Base-by-base conservation (phyloP, 2,113 vertebrate species). In the Psittacula cyanocephala region DNA sequence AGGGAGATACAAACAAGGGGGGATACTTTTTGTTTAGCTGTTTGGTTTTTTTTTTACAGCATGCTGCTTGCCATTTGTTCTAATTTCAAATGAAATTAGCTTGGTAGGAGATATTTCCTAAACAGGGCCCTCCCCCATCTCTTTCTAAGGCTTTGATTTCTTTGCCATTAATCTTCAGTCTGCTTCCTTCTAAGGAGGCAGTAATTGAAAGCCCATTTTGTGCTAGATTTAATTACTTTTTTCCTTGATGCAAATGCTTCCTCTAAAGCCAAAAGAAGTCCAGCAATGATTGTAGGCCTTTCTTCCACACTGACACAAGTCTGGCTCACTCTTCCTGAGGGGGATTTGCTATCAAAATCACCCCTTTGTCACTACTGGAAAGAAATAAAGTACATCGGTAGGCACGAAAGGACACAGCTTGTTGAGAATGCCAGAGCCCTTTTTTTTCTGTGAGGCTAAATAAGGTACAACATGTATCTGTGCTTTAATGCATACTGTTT, bases 151-250 rank as follows among this genome's bases (percentile, higher is more conserved):
- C 95, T 96, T 96, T 97, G 93, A 96, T 96, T 96, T 91, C 81
- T 85, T 59, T 74, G 84, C 86, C 77, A 94, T 92, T 95, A 96
- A 93, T 96, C 93, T 96, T 75, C 52, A 84, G 81, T 17, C 81
- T 62, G 88, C 86, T 94, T 96, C 91, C 95, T 96, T 76, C 94
- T 89, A 88, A 91, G 64, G 88, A 96, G 88, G 88, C 39, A 1
- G 71, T 93, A 97, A 97, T 92, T 96, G 94, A 95, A 96, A 97
- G 92, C 81, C 91, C 72, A 91, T 84, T 79, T 90, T 82, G 46
- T 71, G 60, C 12, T 20, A 81, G 50, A 95, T 88, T 94, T 83
- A 79, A 95, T 92, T 94, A 93, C 95, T 79, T 81, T 76, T 94
- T 87, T 65, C 50, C 96, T 74, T 41, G 77, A 85, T 79, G 94